Base-by-base conservation (phyloP, 2,888 invertebrate species). In the Suillia variegata region DNA sequence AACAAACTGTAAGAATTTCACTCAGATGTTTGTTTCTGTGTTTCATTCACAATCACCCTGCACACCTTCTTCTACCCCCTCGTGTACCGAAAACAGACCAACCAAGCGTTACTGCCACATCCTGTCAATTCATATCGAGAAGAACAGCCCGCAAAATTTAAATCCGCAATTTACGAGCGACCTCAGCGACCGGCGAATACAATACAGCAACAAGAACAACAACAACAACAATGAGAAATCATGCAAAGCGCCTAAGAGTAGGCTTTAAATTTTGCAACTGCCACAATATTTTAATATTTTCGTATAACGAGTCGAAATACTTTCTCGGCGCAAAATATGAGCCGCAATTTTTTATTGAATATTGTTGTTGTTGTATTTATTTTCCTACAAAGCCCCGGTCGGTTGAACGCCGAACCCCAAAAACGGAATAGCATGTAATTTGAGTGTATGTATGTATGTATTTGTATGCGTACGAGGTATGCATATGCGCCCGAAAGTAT, bases 401-500 rank as follows among this genome's bases (percentile, higher is more conserved):
- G 45, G 8, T 5, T 13, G 38, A 34, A 34, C 15, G n/a, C n/a
- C n/a, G n/a, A n/a, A n/a, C n/a, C n/a, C n/a, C n/a, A n/a, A n/a
- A n/a, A n/a, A n/a, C n/a, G 26, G n/a, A n/a, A n/a, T n/a, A 54
- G 53, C 52, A 34, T 54, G 21, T 54, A n/a, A 50, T 12, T 53
- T 50, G 26, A 51, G 42, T 45, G 22, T 33, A 52, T 34, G 20
- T 56, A 18, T 54, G 50, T 54, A 47, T 56, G 15, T 48, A 56
- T 38, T 47, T 1, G 24, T 31, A 47, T 52, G 24, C 13, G 2
- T 51, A 8, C 18, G 52, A 13, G 20, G 13, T n/a, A 20, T 5
- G 21, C 24, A 26, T 24, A 26, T 26, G 64, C 42, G 42, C 68
- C 68, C 66, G 67, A 66, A 70, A 63, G 67, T 70, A 73, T 72